phyloP scores from a whole-genome alignment of 2,113 vertebrate genomes.

The Patagioenas fasciata region DNA sequence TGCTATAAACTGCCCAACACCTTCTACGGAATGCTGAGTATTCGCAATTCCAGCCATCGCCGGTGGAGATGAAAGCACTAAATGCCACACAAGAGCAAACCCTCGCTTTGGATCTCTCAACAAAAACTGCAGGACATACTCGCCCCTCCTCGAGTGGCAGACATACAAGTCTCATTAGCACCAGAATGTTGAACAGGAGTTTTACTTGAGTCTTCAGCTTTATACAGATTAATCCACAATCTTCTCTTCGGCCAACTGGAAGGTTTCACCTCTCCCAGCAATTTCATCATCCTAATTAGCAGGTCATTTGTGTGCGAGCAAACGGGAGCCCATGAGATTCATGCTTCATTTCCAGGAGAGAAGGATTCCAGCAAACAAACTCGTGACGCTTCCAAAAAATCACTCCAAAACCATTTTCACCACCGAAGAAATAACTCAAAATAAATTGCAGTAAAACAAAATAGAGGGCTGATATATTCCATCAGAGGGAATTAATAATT shows the following conservation, averaged over 20 bases:
- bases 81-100: neutral
- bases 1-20: neutral
- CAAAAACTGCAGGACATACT: conserved; percentile 19
- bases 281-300: conserved; percentile 63
- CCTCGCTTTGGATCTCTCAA: neutral
- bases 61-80: neutral
- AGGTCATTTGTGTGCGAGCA: conserved; percentile 35
- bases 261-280: conserved; percentile 62
- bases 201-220: conserved; percentile 33
- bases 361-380: conserved; percentile 53
- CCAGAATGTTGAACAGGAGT: conserved; percentile 63
- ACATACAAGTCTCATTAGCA: conserved; percentile 59
- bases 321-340: conserved; percentile 28
- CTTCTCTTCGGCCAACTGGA: conserved; percentile 47
- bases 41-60: neutral
- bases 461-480: neutral
- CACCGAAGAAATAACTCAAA: neutral
- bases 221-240: conserved; percentile 55
- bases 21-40: neutral
- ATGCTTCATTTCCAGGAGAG: conserved; percentile 48
- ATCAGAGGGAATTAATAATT: conserved; percentile 48
- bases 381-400: neutral
- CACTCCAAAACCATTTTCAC: conserved; percentile 19
- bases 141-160: conserved; percentile 34
- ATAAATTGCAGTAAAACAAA: conserved; percentile 42